These are phyloP conservation scores for Cyprinodon variegatus DNA, from an alignment of 2,113 vertebrate species.

Conservation along the genomic window DNA sequence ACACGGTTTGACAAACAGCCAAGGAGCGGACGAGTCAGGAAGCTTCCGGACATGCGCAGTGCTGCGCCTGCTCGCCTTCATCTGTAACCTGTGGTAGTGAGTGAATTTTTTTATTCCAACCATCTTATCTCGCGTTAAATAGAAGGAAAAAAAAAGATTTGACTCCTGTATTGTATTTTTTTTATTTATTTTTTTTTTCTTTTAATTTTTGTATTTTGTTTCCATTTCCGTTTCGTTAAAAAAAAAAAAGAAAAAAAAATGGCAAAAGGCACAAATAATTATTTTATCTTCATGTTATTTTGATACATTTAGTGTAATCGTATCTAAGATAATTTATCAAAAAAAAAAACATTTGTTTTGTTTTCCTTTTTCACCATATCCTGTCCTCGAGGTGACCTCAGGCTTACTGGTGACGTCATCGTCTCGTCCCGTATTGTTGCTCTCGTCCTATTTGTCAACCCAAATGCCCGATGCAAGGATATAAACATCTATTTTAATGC, in stretches of 20 bases:
- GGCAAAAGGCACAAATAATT: too few species aligned
- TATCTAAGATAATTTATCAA: too few species aligned
- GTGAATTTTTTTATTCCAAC: too few species aligned
- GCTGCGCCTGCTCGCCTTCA: not conserved
- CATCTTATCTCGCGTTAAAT: too few species aligned
- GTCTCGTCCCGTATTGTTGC: not conserved
- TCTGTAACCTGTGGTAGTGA: not conserved
- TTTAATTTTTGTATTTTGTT: too few species aligned
- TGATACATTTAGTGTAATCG: too few species aligned
- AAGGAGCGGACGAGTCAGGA: slow-evolving; percentile 1
- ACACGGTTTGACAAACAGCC: not conserved
- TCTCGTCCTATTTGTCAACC: not conserved
- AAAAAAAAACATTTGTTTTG: not conserved
- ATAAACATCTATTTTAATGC: not conserved
- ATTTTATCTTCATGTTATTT: too few species aligned
- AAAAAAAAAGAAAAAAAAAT: not conserved
- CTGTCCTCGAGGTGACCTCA: not conserved
- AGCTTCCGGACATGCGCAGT: slow-evolving; percentile 32
- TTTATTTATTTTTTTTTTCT: too few species aligned
- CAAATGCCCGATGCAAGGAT: not conserved
- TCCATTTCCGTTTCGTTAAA: too few species aligned
- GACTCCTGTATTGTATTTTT: too few species aligned
- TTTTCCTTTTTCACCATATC: not conserved
- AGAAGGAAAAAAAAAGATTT: too few species aligned
- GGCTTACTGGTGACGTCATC: not conserved